These are phyloP conservation scores for Henricia sp. DNA, from an alignment of 53 echinoderm and acorn worm genomes.

Conservation along the genomic window DNA sequence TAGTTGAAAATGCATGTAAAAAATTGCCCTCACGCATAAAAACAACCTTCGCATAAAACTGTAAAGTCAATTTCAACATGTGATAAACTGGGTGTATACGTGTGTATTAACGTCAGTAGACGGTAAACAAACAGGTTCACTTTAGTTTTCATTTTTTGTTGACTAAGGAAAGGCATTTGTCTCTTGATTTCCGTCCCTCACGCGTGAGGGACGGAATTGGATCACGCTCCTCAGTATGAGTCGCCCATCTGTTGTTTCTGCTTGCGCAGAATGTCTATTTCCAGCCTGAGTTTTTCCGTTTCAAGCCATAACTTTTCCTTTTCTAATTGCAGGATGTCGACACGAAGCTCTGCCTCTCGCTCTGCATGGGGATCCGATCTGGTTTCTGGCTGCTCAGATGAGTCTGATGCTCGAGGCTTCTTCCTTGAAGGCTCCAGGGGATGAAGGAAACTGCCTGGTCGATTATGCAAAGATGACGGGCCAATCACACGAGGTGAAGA, in stretches of 20 bases:
- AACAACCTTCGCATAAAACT: too few relatives aligned
- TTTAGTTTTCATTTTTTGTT: too few relatives aligned
- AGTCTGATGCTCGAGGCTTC: neutral
- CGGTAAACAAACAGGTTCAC: too few relatives aligned
- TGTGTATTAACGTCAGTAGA: too few relatives aligned
- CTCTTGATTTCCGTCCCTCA: too few relatives aligned
- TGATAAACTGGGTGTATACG: too few relatives aligned
- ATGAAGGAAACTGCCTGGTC: neutral
- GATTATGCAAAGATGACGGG: neutral
- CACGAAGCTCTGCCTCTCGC: conserved; percentile 25
- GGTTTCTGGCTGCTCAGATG: neutral
- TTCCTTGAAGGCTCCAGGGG: conserved; percentile 23
- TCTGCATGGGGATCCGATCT: neutral
- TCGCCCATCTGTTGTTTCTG: conserved; percentile 28
- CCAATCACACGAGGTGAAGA: neutral
- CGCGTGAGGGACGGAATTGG: too few relatives aligned
- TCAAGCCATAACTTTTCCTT: conserved; percentile 46
- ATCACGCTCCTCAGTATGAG: too few relatives aligned
- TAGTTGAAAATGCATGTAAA: too few relatives aligned
- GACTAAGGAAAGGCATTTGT: too few relatives aligned
- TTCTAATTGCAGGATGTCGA: conserved; percentile 44
- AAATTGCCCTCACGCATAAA: too few relatives aligned
- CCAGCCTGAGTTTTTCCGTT: conserved; percentile 50
- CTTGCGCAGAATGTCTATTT: conserved; percentile 52
- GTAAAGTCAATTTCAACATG: too few relatives aligned